These are phyloP conservation scores for Andrena fulva DNA, from an alignment of 2,888 invertebrate species.

Conservation along the genomic window DNA sequence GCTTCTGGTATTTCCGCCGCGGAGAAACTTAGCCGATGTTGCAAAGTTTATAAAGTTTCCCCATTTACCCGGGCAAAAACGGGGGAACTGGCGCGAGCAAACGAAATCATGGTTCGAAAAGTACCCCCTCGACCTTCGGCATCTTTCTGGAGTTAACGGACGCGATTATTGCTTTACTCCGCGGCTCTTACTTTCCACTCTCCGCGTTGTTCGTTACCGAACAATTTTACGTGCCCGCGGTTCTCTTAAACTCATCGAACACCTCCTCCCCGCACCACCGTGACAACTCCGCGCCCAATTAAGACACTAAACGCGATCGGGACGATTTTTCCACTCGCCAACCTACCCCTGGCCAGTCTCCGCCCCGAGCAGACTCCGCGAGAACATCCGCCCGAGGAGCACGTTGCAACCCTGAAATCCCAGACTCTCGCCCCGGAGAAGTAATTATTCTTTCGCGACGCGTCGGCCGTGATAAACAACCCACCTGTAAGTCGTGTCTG, in stretches of 20 bases:
- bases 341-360: too few species aligned
- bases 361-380: too few species aligned
- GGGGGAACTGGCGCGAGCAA: constrained; percentile 60
- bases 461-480: constrained; percentile 60
- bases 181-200: constrained; percentile 47
- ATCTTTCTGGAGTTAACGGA: constrained; percentile 63
- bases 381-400: background rate
- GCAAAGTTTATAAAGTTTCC: constrained; percentile 68
- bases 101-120: constrained; percentile 67
- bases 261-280: background rate
- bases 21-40: constrained; percentile 63
- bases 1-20: constrained; percentile 61
- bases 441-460: constrained; percentile 64
- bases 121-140: constrained; percentile 61
- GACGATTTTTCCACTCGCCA: background rate
- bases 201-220: constrained; percentile 23
- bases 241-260: background rate
- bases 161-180: constrained; percentile 63
- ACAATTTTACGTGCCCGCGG: constrained; percentile 27
- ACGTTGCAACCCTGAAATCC: constrained; percentile 22
- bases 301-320: background rate
- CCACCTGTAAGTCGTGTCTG: constrained; percentile 62
- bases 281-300: background rate
- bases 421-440: constrained; percentile 24
- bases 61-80: constrained; percentile 67